These are phyloP conservation scores for Cottus gobio DNA, from an alignment of 2,113 vertebrate species.

Conservation along the genomic window DNA sequence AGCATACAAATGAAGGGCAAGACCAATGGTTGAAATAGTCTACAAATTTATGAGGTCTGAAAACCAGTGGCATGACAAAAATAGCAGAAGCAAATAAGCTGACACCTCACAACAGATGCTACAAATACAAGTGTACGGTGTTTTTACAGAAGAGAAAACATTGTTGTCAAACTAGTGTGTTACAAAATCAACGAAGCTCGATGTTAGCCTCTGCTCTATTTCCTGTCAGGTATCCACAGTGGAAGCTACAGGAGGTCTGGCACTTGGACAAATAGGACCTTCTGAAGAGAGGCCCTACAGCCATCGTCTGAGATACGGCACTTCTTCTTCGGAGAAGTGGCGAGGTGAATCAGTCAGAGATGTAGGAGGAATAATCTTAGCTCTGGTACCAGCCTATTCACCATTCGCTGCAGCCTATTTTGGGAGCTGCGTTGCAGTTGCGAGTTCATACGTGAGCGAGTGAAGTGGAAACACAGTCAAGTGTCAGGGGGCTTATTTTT, in stretches of 20 bases:
- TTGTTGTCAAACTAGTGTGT: background rate
- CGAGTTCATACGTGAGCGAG: conserved; percentile 74
- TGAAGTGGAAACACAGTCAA: conserved; percentile 86
- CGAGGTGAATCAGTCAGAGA: conserved; percentile 70
- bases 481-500: conserved; percentile 83
- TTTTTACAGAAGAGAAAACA: background rate
- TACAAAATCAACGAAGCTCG: background rate
- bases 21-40: background rate
- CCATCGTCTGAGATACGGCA: conserved; percentile 33
- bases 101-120: conserved; percentile 8
- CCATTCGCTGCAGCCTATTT: conserved; percentile 79
- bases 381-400: conserved; percentile 64
- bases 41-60: background rate
- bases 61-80: background rate
- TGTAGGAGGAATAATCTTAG: conserved; percentile 71
- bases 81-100: background rate
- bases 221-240: background rate
- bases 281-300: background rate
- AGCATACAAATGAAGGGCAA: background rate
- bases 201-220: background rate
- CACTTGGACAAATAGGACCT: background rate
- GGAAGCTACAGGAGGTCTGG: conserved; percentile 16
- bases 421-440: conserved; percentile 72
- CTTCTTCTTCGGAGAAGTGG: conserved; percentile 63
- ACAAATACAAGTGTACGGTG: background rate